These are phyloP conservation scores for Macroramphosus scolopax DNA, from an alignment of 2,797 vertebrate genomes.

Conservation along the genomic window DNA sequence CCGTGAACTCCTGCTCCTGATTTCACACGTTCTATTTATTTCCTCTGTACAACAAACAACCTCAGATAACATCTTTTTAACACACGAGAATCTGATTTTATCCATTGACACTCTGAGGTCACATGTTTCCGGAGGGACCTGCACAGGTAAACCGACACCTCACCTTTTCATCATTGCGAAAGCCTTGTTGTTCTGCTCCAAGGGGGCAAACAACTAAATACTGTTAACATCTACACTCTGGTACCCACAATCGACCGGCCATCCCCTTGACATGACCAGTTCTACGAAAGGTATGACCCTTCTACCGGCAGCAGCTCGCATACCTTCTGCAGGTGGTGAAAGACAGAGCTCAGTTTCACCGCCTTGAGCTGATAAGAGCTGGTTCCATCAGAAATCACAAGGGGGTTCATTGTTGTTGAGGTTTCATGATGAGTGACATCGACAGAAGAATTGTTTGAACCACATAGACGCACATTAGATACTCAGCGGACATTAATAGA, in stretches of 20 bases:
- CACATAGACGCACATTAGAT: background rate
- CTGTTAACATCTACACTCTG: conserved; percentile 24
- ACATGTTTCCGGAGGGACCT: conserved; percentile 63
- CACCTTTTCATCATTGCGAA: conserved; percentile 63
- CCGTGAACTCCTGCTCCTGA: conserved; percentile 7
- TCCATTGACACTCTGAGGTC: conserved; percentile 40
- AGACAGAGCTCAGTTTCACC: conserved; percentile 54
- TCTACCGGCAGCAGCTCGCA: conserved; percentile 26
- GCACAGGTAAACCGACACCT: conserved; percentile 63
- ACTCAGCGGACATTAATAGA: background rate
- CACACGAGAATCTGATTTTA: conserved; percentile 47
- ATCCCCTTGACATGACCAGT: conserved; percentile 22
- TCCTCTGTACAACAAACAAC: no score
- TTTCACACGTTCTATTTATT: no score
- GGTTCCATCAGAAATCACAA: conserved; percentile 38
- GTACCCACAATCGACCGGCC: conserved; percentile 3
- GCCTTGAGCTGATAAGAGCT: conserved; percentile 49
- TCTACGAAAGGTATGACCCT: conserved; percentile 18
- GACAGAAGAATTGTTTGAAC: conserved; percentile 1
- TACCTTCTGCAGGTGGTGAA: conserved; percentile 40
- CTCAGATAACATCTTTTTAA: no score
- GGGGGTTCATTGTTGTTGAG: conserved; percentile 37
- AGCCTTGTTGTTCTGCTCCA: conserved; percentile 55
- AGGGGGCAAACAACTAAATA: conserved; percentile 27
- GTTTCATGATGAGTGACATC: conserved; percentile 33